A percentile compares a stretch with the other conserved stretches of the same genome.
phyloP scores from a whole-genome alignment of 2,888 invertebrate species.

The Slavum lentiscoides region DNA sequence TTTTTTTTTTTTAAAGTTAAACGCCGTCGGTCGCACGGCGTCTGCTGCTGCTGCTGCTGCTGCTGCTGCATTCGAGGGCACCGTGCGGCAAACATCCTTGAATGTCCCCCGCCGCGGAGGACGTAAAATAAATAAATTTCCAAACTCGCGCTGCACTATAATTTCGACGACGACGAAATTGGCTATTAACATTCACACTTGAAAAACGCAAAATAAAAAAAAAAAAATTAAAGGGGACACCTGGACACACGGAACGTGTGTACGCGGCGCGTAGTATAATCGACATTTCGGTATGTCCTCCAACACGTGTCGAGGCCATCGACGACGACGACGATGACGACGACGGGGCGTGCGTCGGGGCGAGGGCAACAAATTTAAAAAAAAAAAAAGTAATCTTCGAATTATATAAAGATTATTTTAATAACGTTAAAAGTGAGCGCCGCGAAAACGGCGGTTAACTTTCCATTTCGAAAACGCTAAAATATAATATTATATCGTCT shows the following conservation, averaged over 20 bases:
- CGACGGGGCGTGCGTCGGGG: too few relatives aligned
- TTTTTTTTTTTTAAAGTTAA: neutral
- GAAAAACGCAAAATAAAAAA: slow-evolving; percentile 25
- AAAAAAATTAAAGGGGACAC: slow-evolving; percentile 18
- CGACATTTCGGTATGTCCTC: neutral
- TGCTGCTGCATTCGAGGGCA: slow-evolving; percentile 28
- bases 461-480: slow-evolving; percentile 41
- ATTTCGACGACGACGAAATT: neutral
- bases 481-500: neutral
- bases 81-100: slow-evolving; percentile 28
- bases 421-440: neutral
- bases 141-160: slow-evolving; percentile 9
- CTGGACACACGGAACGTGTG: neutral
- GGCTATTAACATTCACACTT: slow-evolving; percentile 9
- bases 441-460: slow-evolving; percentile 22
- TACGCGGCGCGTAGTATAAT: neutral
- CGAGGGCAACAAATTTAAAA: neutral
- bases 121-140: neutral
- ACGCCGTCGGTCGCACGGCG: neutral
- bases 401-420: slow-evolving; percentile 8
- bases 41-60: too few relatives aligned
- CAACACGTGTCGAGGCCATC: slow-evolving; percentile 25
- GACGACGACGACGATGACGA: neutral
- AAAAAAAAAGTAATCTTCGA: neutral
- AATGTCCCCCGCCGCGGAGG: slow-evolving; percentile 24